phyloP scores from a whole-genome alignment of 1,140 invertebrate species.

The Phortica variegata region DNA sequence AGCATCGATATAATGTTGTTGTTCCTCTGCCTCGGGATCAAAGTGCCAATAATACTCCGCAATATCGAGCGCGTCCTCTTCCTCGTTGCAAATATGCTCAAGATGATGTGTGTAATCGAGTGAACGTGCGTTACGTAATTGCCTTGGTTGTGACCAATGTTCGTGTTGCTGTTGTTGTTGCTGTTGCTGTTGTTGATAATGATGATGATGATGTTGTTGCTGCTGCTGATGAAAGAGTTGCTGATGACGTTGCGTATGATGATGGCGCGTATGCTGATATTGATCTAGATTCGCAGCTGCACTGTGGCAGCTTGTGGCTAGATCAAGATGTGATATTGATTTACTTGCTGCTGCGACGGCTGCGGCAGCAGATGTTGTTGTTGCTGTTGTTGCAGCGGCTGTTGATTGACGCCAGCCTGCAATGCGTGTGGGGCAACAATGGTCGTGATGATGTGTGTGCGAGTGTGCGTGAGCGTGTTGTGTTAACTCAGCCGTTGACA shows the following conservation, averaged over 20 bases:
- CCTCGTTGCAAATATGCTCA: constrained; percentile 27
- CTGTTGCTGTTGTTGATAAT: constrained; percentile 17
- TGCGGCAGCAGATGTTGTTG: constrained; percentile 42
- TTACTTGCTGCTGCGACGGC: constrained; percentile 47
- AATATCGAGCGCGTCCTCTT: constrained; percentile 49
- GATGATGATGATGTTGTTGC: constrained; percentile 11
- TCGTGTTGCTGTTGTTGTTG: constrained; percentile 14
- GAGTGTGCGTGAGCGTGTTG: constrained; percentile 15
- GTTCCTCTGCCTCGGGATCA: constrained; percentile 37
- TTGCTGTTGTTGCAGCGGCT: constrained; percentile 29
- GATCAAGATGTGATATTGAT: constrained; percentile 54
- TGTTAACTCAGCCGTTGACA: constrained; percentile 21
- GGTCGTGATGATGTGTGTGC: constrained; percentile 11
- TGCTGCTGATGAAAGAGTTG: constrained; percentile 1
- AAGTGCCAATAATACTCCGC: constrained; percentile 54
- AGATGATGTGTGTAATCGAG: constrained; percentile 46
- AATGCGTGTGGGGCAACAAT: constrained; percentile 1
- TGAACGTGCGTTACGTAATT: constrained; percentile 49
- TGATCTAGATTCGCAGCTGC: constrained; percentile 52
- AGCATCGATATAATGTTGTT: too few relatives aligned
- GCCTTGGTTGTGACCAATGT: constrained; percentile 19
- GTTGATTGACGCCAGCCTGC: constrained; percentile 9
- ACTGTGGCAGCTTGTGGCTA: constrained; percentile 54
- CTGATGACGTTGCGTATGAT: background rate
- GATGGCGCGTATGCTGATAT: too few relatives aligned